These are phyloP conservation scores for Odontamblyopus lacepedii DNA, from an alignment of 2,797 vertebrate genomes.

Conservation along the genomic window DNA sequence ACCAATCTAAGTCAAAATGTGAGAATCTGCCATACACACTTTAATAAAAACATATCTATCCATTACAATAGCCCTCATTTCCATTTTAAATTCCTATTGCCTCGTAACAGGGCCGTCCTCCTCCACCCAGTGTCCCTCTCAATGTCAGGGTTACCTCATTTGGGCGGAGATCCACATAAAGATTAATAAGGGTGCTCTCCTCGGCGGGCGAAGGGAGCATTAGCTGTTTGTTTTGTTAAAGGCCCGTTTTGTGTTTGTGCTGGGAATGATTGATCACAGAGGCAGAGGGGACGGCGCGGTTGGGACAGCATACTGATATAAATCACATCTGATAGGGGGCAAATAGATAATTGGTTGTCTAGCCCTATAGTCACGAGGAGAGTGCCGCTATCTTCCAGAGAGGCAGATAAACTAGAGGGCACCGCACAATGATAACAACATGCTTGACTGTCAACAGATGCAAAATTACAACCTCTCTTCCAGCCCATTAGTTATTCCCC, in stretches of 20 bases:
- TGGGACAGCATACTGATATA: conserved; percentile 78
- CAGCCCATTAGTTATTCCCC: conserved; percentile 31
- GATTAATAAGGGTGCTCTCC: conserved; percentile 64
- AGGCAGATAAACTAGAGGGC: conserved; percentile 78
- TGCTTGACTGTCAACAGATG: conserved; percentile 79
- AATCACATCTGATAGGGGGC: conserved; percentile 84
- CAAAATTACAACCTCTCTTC: conserved; percentile 55
- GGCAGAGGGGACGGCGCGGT: conserved; percentile 69
- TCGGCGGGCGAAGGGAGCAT: conserved; percentile 58
- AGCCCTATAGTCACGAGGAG: conserved; percentile 72
- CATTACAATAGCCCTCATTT: neutral
- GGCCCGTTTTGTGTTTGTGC: conserved; percentile 68
- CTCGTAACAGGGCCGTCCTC: conserved; percentile 22
- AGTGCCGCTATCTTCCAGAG: conserved; percentile 73
- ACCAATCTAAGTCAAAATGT: too few relatives aligned
- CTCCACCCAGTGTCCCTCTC: conserved; percentile 36
- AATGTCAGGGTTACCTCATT: conserved; percentile 52
- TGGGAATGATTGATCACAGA: conserved; percentile 80
- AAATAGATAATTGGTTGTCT: conserved; percentile 83
- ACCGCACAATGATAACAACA: conserved; percentile 75
- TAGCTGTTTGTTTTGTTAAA: conserved; percentile 70
- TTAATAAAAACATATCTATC: neutral
- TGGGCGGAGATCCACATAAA: conserved; percentile 34
- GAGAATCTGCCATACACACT: too few relatives aligned
- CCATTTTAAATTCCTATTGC: neutral